These are phyloP conservation scores for Sipha flava DNA, from an alignment of 1,140 invertebrate genomes.

Conservation along the genomic window DNA sequence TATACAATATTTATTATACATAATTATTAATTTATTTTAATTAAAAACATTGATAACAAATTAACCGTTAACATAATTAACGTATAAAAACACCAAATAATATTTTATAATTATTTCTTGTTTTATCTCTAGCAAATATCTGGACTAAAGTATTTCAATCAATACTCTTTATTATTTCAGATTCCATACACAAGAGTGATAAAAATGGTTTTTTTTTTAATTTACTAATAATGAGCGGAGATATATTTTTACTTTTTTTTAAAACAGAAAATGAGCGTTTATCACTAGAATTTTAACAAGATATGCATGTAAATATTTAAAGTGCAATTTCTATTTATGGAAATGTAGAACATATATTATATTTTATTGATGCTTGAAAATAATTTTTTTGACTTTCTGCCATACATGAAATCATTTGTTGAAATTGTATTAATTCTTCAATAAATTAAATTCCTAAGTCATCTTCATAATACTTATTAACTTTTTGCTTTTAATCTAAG, in stretches of 20 bases:
- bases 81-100: too few species aligned
- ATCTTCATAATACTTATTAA: too few species aligned
- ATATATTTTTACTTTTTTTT: background rate
- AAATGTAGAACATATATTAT: background rate
- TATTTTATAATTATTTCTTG: background rate
- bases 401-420: background rate
- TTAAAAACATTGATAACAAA: too few species aligned
- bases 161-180: background rate
- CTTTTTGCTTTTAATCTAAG: too few species aligned
- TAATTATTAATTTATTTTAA: too few species aligned
- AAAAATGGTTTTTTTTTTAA: background rate
- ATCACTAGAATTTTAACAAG: background rate
- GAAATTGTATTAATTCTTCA: too few species aligned
- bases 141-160: too few species aligned
- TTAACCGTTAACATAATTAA: too few species aligned
- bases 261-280: background rate
- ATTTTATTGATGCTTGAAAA: background rate
- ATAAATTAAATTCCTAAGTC: too few species aligned
- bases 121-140: too few species aligned
- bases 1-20: too few species aligned
- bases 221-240: background rate
- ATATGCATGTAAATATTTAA: background rate
- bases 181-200: background rate
- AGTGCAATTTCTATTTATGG: background rate
- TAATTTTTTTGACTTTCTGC: background rate